Conservation (phyloP, 2,888 invertebrate genomes). For the Alentia gelatinosa region DNA sequence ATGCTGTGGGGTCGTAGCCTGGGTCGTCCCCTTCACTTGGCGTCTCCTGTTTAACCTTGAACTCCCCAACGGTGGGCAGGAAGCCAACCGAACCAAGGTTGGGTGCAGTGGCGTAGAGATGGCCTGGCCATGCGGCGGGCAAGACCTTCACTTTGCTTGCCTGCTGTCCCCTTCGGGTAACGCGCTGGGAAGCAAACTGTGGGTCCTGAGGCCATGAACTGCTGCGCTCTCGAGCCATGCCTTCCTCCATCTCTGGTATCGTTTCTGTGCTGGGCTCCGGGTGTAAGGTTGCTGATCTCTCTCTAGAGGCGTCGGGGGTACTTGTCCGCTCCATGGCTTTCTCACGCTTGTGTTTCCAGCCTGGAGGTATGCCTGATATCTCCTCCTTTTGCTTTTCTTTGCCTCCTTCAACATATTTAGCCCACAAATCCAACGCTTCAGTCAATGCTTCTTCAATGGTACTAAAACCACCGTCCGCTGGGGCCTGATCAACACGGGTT, state of each 20-base stretch:
- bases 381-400: slow-evolving; percentile 25
- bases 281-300: not conserved
- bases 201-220: slow-evolving; percentile 30
- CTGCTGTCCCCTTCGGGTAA: not conserved
- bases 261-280: not conserved
- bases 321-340: slow-evolving; percentile 19
- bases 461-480: slow-evolving; percentile 58
- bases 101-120: not conserved
- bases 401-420: slow-evolving; percentile 28
- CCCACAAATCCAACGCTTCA: slow-evolving; percentile 62
- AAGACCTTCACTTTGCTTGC: not conserved
- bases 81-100: slow-evolving; percentile 13
- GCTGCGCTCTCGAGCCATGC: slow-evolving; percentile 29
- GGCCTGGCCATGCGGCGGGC: slow-evolving; percentile 11
- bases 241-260: not conserved
- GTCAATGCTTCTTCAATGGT: slow-evolving; percentile 62
- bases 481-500: slow-evolving; percentile 47
- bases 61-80: slow-evolving; percentile 13
- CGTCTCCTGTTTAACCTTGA: slow-evolving; percentile 6
- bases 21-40: slow-evolving; percentile 5
- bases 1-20: not conserved
- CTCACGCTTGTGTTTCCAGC: slow-evolving; percentile 28
- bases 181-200: slow-evolving; percentile 12
- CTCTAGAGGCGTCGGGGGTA: not conserved
- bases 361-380: slow-evolving; percentile 13